These are phyloP conservation scores for Megaustenia siamemsis DNA, from an alignment of 2,888 invertebrate genomes.

Conservation along the genomic window DNA sequence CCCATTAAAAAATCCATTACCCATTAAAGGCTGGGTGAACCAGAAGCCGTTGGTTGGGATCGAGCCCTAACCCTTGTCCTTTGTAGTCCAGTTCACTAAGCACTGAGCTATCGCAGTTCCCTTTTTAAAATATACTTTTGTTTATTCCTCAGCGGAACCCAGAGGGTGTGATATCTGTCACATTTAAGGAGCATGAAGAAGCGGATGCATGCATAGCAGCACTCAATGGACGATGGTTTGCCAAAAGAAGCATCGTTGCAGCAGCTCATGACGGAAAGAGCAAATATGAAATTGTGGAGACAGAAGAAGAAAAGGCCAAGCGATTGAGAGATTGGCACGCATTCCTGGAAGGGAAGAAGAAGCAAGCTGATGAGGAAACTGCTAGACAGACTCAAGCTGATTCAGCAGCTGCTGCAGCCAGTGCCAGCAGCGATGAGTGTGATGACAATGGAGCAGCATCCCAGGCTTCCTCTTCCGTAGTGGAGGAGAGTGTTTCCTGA, in stretches of 20 bases:
- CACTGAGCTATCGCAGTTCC: no score
- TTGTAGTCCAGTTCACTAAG: no score
- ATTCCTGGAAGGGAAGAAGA: slow-evolving; percentile 67
- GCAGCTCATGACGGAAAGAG: slow-evolving; percentile 97
- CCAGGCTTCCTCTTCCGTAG: not conserved
- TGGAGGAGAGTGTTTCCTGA: not conserved
- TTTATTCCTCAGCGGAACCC: slow-evolving; percentile 86
- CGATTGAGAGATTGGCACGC: slow-evolving; percentile 91
- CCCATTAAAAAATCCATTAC: no score
- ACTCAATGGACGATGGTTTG: slow-evolving; percentile 94
- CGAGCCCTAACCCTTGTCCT: no score
- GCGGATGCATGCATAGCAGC: slow-evolving; percentile 93
- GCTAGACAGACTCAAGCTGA: not conserved
- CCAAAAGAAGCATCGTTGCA: slow-evolving; percentile 90
- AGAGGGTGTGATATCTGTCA: slow-evolving; percentile 95
- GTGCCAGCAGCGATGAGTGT: slow-evolving; percentile 1
- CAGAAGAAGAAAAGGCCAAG: slow-evolving; percentile 90
- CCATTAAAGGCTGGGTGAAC: no score
- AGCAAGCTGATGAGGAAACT: slow-evolving; percentile 17
- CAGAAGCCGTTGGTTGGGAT: no score
- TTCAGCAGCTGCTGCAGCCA: slow-evolving; percentile 9
- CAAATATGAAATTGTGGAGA: slow-evolving; percentile 93
- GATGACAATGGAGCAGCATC: not conserved
- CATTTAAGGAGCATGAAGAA: slow-evolving; percentile 92
- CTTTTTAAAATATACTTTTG: not conserved